Evolutionary conservation across 1,140 invertebrate species (phyloP).

Genomic region (Venturia canescens): DNA sequence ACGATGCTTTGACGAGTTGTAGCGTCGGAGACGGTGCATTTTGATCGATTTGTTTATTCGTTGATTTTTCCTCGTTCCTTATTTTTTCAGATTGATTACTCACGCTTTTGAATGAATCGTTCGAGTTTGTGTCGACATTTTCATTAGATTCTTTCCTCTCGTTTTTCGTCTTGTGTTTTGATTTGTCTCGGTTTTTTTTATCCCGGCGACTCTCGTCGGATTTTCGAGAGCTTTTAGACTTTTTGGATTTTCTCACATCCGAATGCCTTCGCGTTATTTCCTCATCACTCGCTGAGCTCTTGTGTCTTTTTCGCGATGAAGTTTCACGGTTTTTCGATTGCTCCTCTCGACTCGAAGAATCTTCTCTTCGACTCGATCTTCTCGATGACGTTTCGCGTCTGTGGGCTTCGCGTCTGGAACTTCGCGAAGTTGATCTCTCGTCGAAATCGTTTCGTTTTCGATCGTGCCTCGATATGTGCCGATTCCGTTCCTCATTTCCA

Average conservation of each 20-base stretch:
- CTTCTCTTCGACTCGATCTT: conserved; percentile 50
- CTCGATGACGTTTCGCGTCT: conserved; percentile 50
- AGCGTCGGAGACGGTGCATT: background rate
- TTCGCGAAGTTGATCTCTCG: conserved; percentile 50
- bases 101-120: background rate
- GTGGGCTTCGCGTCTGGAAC: conserved; percentile 54
- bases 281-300: conserved; percentile 48
- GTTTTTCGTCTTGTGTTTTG: background rate
- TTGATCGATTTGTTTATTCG: background rate
- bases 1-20: conserved; percentile 24
- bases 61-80: background rate
- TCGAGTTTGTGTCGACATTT: conserved; percentile 26
- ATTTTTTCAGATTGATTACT: conserved; percentile 12
- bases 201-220: background rate
- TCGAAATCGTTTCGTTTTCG: conserved; percentile 27
- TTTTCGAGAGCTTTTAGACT: background rate
- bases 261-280: conserved; percentile 30
- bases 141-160: conserved; percentile 23
- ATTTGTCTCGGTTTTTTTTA: background rate
- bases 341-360: conserved; percentile 29
- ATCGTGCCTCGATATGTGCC: conserved; percentile 25
- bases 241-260: background rate
- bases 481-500: conserved; percentile 37
- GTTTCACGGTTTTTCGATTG: conserved; percentile 20
- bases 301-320: conserved; percentile 48